Evolutionary conservation across 2,113 vertebrate genomes (phyloP), one percentile per base, ranked within the genome.

Genomic region (Rhombomys opimus): DNA sequence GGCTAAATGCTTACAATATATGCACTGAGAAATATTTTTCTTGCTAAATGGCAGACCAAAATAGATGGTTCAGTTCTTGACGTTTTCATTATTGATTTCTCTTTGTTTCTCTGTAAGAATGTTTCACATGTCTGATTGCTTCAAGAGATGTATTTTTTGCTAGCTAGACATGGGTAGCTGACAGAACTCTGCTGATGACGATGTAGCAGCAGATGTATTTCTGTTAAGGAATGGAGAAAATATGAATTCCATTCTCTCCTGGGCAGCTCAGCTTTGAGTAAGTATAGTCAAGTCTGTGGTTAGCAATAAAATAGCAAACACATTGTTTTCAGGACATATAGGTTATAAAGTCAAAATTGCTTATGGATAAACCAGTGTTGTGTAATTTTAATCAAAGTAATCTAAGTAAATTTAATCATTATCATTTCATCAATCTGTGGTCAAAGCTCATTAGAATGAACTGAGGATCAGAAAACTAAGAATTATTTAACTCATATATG

Each of bases 361-460:
- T 92, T 18, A 67, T 84, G 22, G 50, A 50, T 76, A 91, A 90
- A 63, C 67, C 18, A 86, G 7, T 63, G 38, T 23, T 85, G 5
- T 78, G 8, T 8, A 96, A 78, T 85, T 76, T 85, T 46, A 12
- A 91, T 87, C 32, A 84, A 94, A 91, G 15, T 87, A 91, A 89
- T 54, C 2, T 46, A 52, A 89, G 2, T 1, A 18, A 89, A 95
- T 82, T 90, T 94, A 91, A 46, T 92, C 67, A 89, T 54, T 84
- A 89, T 52, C 0, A 5, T 7, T 93, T 81, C 22, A 67, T 87
- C 9, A 90, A 80, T 61, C 23, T 87, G 59, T 65, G 1, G 12
- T 65, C 84, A 89, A 18, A 95, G 23, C 0, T 87, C 87, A 95
- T 22, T 87, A 15, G 85, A 61, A 54, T 30, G 20, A 87, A 7